Base-by-base conservation (phyloP, 2,113 vertebrate species). In the Danionella cerebrum region DNA sequence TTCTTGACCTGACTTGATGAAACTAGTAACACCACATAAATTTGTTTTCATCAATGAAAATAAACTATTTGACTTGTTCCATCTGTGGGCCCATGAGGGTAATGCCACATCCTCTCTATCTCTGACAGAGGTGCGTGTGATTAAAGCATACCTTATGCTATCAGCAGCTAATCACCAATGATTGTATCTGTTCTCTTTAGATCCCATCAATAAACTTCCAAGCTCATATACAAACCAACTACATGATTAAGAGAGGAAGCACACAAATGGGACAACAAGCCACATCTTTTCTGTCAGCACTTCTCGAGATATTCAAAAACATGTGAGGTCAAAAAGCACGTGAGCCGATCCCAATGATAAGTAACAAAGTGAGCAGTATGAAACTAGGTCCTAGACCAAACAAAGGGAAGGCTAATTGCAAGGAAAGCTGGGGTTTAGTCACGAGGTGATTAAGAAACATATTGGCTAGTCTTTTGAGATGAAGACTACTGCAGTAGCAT, bases 271-370 rank as follows among this genome's bases (percentile, higher is more conserved):
- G 38, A 44, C 18, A 19, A 59, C 9, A 57, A 41, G 18, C 38
- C 35, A 39, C 14, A 8, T 38, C 33, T 21, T 57, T 12, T 38
- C 19, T 41, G 45, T 36, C 42, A 47, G 16, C 14, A n/a, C 16
- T 27, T 29, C 31, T 33, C 29, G 47, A 54, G 39, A 74, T 36
- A 70, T 14, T 29, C 39, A 33, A 14, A 65, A 36, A 41, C 62
- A 45, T 29, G 6, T 36, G 36, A 64, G 44, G 42, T 31, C 29
- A 42, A 36, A 58, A 48, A 55, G 44, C 54, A 52, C 52, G 33
- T 18, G 63, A 50, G 62, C 35, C 55, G 47, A 70, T 67, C 54
- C 8, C 25, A 60, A 27, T 60, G 72, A 70, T 45, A 55, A 74
- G 39, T 35, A 19, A 27, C 4, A 44, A 47, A 50, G 33, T 12